These are phyloP conservation scores for Entomyzon cyanotis DNA, from an alignment of 2,113 vertebrate species.

Conservation along the genomic window DNA sequence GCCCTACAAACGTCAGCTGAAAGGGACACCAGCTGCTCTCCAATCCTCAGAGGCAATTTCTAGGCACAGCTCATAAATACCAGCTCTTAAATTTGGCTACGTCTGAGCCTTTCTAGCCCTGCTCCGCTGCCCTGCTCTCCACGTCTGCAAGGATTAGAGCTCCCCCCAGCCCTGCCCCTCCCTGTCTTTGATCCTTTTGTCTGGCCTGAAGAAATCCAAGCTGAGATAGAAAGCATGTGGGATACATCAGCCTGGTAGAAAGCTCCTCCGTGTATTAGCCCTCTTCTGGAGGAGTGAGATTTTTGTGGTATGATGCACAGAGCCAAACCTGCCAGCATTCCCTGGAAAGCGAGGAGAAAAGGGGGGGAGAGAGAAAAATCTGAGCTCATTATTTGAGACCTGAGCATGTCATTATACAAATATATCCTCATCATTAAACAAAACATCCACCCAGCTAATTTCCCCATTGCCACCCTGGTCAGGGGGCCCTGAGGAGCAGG, in stretches of 20 bases:
- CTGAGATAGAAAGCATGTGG: slow-evolving; percentile 40
- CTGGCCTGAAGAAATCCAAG: slow-evolving; percentile 14
- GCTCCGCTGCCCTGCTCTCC: not conserved
- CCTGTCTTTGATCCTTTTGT: slow-evolving; percentile 26
- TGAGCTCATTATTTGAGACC: slow-evolving; percentile 29
- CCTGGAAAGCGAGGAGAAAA: slow-evolving; percentile 54
- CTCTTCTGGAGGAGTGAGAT: slow-evolving; percentile 58
- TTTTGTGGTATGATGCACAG: slow-evolving; percentile 59
- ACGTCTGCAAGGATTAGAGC: not conserved
- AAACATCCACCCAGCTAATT: not conserved
- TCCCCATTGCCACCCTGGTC: not conserved
- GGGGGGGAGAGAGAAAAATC: not conserved
- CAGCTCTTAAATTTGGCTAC: not conserved
- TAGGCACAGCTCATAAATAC: slow-evolving; percentile 25
- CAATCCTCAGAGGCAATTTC: not conserved
- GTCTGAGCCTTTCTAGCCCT: not conserved
- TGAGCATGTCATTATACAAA: not conserved
- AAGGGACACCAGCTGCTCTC: slow-evolving; percentile 28
- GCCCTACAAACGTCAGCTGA: not conserved
- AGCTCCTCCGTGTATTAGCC: slow-evolving; percentile 7
- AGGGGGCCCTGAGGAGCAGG: not conserved
- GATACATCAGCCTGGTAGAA: slow-evolving; percentile 44
- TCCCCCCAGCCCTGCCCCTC: not conserved
- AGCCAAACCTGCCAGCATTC: slow-evolving; percentile 60
- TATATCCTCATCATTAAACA: not conserved